Evolutionary conservation across 1,140 invertebrate genomes (phyloP), one percentile per base, ranked within the genome.

Genomic region (Hestina assimilis): DNA sequence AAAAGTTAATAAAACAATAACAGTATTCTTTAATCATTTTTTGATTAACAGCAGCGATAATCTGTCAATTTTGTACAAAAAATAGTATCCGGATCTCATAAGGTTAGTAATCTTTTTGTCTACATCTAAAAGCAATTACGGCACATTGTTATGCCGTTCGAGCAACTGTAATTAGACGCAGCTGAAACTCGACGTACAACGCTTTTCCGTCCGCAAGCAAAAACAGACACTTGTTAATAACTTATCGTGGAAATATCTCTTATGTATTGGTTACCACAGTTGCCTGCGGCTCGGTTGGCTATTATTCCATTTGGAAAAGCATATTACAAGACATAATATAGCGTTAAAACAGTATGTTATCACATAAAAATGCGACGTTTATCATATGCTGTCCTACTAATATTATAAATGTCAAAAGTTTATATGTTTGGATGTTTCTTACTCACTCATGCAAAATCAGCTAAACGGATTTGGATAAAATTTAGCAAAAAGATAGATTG

Each of bases 161-260:
- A 43, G 41, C 51, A 29, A 40, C 51, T 52, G 60, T 57, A 63
- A 63, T 63, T 62, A 62, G 47, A 57, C 19, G 47, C 53, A 56
- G 56, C 45, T 28, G 46, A 31, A 45, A 42, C 19, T 48, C 38
- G 17, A 45, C 42, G 33, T 21, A n/a, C 38, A 52, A 52, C 48
- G 23, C 15, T 52, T 38, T 19, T 57, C 24, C 33, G 19, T 41
- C 40, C 35, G 8, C 53, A 47, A 53, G 42, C 41, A 61, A 60
- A 60, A 62, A 62, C 59, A 52, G 20, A 56, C 21, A 52, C 31
- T 59, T 47, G 47, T 57, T 62, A 62, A 57, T 62, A 51, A 52
- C 42, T 23, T 33, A 51, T 52, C 54, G 35, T 62, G 47, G 48
- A 52, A 52, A 29, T 24, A 47, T 59, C 21, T 20, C 40, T 42